These are phyloP conservation scores for Bos indicus DNA, from an alignment of 2,113 vertebrate species.

Conservation along the genomic window DNA sequence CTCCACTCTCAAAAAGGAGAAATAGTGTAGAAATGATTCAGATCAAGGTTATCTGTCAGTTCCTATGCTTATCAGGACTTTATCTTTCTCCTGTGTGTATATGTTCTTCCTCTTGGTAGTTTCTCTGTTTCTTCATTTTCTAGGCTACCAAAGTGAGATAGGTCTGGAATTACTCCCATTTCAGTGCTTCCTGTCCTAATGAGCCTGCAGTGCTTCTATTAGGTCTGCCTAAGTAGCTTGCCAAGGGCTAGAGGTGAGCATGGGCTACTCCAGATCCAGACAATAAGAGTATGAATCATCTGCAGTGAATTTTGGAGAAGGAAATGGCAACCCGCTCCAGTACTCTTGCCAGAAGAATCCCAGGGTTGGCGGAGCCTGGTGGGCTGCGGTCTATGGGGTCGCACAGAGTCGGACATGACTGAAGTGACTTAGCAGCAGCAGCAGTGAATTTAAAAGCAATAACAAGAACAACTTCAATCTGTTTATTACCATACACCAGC, in stretches of 20 bases:
- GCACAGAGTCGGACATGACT: too few species aligned
- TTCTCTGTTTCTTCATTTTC: neutral
- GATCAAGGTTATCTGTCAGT: neutral
- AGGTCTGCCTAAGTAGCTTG: neutral
- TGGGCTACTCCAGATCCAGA: neutral
- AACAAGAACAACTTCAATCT: neutral
- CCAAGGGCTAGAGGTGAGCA: neutral
- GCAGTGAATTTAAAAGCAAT: neutral
- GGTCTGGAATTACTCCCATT: neutral
- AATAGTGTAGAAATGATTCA: neutral
- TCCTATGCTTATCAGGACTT: neutral
- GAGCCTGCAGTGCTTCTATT: neutral
- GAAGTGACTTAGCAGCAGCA: too few species aligned
- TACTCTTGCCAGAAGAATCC: too few species aligned
- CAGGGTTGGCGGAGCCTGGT: too few species aligned
- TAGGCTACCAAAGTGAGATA: neutral
- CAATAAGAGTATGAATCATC: neutral
- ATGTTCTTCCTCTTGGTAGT: neutral
- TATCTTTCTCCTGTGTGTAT: neutral
- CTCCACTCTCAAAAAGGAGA: neutral
- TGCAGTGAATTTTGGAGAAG: neutral
- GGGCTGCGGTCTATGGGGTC: too few species aligned
- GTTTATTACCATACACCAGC: neutral
- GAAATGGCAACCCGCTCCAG: too few species aligned
- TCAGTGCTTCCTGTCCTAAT: neutral